These are phyloP conservation scores for Alethe castanea DNA, from an alignment of 2,113 vertebrate species.

Conservation along the genomic window DNA sequence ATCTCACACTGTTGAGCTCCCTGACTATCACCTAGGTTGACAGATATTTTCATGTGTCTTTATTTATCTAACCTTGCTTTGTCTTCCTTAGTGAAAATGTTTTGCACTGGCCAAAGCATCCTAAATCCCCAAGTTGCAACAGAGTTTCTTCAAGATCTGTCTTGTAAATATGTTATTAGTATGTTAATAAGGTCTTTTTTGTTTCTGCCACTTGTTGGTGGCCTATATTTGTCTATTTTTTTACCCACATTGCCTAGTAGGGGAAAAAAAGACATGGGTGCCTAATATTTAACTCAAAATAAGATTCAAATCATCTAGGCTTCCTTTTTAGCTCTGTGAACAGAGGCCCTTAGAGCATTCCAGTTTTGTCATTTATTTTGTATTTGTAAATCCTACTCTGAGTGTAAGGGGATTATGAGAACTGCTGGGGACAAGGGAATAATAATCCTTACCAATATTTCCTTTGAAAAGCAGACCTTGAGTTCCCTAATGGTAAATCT, in stretches of 20 bases:
- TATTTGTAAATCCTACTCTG: constrained; percentile 35
- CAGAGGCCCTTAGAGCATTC: not conserved
- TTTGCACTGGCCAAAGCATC: not conserved
- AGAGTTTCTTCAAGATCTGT: not conserved
- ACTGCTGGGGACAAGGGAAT: constrained; percentile 49
- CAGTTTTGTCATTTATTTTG: constrained; percentile 30
- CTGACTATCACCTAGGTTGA: not conserved
- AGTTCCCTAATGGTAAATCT: constrained; percentile 39
- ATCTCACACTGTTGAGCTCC: not conserved
- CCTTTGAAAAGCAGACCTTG: constrained; percentile 53
- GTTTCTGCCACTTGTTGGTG: not conserved
- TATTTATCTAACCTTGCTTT: not conserved
- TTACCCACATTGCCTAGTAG: not conserved
- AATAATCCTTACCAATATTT: constrained; percentile 60
- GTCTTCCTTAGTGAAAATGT: not conserved
- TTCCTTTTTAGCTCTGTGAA: not conserved
- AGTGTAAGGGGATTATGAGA: constrained; percentile 31
- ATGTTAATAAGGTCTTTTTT: not conserved
- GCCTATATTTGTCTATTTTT: not conserved
- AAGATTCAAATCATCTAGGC: not conserved
- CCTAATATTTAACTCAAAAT: not conserved
- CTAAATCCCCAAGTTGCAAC: not conserved
- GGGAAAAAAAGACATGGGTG: not conserved
- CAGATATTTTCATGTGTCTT: not conserved
- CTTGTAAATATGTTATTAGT: not conserved